Base-by-base conservation (phyloP, 2,888 invertebrate genomes). In the Lasioglossum lativentre region DNA sequence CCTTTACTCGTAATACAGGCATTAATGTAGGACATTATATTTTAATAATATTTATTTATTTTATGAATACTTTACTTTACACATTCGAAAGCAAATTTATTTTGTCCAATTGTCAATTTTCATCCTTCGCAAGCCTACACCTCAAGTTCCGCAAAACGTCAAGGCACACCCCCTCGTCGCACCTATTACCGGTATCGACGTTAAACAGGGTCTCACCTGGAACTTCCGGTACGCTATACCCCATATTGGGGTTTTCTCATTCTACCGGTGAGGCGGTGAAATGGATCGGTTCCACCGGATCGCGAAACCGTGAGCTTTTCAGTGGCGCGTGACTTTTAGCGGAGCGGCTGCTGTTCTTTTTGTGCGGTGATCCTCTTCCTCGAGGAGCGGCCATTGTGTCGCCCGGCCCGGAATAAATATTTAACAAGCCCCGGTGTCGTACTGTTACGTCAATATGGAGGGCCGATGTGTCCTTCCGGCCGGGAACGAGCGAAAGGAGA, bases 401-500 rank as follows among this genome's bases (percentile, higher is more conserved):
- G 38, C 66, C 72, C 56, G 56, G n/a, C 52, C 66, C 56, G 79
- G 83, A 83, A 90, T 92, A 94, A 94, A 93, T 92, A 94, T 94
- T 92, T 89, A 92, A 93, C 89, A 79, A 90, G 85, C 79, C 63
- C 30, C 74, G 40, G 81, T 56, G 87, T 89, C 68, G 85, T 78
- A 80, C 90, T 86, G 91, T 90, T 91, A 89, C 88, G 89, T 89
- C 92, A 91, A 93, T 91, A 91, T 91, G 88, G 88, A 82, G 88
- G 88, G 80, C 86, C 87, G 87, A 68, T 85, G 86, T 87, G 87
- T 91, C 88, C 91, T 91, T 91, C 92, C 92, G 90, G 90, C 73
- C 76, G 52, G 73, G 78, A 82, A 59, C 78, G 70, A 70, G 74
- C 68, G 63, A 34, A 63, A 63, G 63, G 30, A 63, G 63, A 63